These are phyloP conservation scores for Hipparchia sbordonii DNA, from an alignment of 2,888 invertebrate genomes.

Conservation along the genomic window DNA sequence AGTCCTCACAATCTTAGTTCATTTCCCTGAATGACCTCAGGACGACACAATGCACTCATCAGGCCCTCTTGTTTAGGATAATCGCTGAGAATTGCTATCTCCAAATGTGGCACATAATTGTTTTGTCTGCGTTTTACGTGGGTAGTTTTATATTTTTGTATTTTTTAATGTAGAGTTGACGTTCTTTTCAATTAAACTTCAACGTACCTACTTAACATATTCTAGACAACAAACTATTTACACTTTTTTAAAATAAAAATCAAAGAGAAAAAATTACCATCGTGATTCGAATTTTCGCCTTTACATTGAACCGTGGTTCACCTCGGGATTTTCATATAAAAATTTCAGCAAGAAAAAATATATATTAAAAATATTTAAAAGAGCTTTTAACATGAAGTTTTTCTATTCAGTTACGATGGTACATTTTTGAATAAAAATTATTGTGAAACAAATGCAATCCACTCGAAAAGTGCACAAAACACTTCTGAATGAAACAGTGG, in stretches of 20 bases:
- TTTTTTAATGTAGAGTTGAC: not conserved
- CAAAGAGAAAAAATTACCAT: slow-evolving; percentile 27
- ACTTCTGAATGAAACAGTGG: slow-evolving; percentile 50
- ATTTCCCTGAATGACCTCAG: slow-evolving; percentile 59
- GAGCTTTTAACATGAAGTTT: slow-evolving; percentile 42
- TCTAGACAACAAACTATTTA: not conserved
- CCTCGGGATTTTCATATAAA: slow-evolving; percentile 29
- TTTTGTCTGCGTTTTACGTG: slow-evolving; percentile 45
- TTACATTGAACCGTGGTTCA: slow-evolving; percentile 35
- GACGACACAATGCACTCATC: slow-evolving; percentile 73
- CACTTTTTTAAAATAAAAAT: slow-evolving; percentile 8
- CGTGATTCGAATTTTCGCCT: slow-evolving; percentile 31
- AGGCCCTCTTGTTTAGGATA: slow-evolving; percentile 73
- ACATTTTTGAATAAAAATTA: slow-evolving; percentile 45
- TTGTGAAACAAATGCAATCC: slow-evolving; percentile 49
- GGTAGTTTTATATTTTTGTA: not conserved
- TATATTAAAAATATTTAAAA: slow-evolving; percentile 41
- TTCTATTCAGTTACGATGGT: slow-evolving; percentile 45
- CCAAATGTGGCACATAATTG: slow-evolving; percentile 63
- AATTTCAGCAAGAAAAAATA: slow-evolving; percentile 31
- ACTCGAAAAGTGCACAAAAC: slow-evolving; percentile 48
- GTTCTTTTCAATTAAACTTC: not conserved
- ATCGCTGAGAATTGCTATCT: slow-evolving; percentile 51
- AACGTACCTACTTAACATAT: not conserved
- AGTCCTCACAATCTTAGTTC: slow-evolving; percentile 27